Base-by-base conservation (phyloP, 2,797 vertebrate species). In the Rhadinocentrus ornatus region DNA sequence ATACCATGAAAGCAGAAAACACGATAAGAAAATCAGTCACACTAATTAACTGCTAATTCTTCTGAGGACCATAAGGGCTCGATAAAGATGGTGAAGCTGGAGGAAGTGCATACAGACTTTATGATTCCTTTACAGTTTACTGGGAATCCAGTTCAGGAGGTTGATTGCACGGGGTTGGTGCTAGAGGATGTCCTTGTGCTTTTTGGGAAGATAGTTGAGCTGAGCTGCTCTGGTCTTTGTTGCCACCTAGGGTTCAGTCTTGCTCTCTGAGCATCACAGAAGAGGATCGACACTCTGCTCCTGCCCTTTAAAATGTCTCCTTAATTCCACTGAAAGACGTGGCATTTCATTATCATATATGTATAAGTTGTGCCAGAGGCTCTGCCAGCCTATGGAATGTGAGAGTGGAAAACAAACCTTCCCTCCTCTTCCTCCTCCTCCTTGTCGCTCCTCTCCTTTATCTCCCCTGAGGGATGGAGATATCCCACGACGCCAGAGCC, bases 31-130 rank as follows among this genome's bases (percentile, higher is more conserved):
- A 91, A 88, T 88, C 78, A 81, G 81, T 88, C 83, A 61, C 82
- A 72, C 85, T 93, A 92, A 93, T 94, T 93, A 92, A 85, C 75
- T 37, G 78, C 77, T 89, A 90, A 93, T 93, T 93, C 81, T 90
- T 86, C 75, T 86, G 83, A 91, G 89, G 86, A 84, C 88, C 92
- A 89, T 65, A 66, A 57, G 46, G 64, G 76, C 71, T 84, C 75
- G 89, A 93, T 93, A 92, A 93, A 92, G 79, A 83, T 69, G 62
- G 77, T 67, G 73, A 71, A 84, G 91, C 88, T 87, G 86, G 84
- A 91, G 88, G 87, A 88, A 90, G 87, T 60, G 44, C 82, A 80
- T 54, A 70, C 80, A 64, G 78, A 78, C 75, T 78, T 88, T 82
- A 86, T 67, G 80, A 77, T 75, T 88, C 86, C 84, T 91, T 89